phyloP scores from a whole-genome alignment of 2,888 invertebrate genomes.

The Pandemis heparana region DNA sequence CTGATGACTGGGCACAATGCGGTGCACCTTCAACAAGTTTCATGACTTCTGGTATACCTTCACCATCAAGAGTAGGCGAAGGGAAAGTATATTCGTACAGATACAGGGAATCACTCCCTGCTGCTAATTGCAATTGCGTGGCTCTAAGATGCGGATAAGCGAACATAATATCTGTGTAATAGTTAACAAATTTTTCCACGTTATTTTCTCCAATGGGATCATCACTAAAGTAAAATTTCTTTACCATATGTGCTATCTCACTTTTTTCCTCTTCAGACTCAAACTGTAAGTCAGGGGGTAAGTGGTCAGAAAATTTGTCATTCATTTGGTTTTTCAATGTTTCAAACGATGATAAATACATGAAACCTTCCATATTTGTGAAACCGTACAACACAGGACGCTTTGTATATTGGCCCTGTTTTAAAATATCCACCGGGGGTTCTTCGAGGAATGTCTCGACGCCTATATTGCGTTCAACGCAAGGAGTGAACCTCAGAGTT shows the following conservation, averaged over 20 bases:
- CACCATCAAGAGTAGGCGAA: slow-evolving; percentile 40
- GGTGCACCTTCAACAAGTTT: slow-evolving; percentile 56
- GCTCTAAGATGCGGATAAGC: slow-evolving; percentile 54
- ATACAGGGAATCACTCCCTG: slow-evolving; percentile 56
- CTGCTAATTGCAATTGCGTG: slow-evolving; percentile 52
- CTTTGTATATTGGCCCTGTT: slow-evolving; percentile 51
- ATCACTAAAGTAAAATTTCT: slow-evolving; percentile 63
- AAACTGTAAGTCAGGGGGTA: slow-evolving; percentile 64
- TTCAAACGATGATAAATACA: slow-evolving; percentile 49
- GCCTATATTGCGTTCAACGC: slow-evolving; percentile 25
- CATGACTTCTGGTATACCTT: slow-evolving; percentile 50
- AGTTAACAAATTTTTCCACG: slow-evolving; percentile 58
- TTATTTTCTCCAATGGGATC: slow-evolving; percentile 50
- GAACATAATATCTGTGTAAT: slow-evolving; percentile 65
- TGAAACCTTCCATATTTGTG: slow-evolving; percentile 57
- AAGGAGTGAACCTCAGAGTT: slow-evolving; percentile 17
- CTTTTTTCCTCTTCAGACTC: slow-evolving; percentile 54
- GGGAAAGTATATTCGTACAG: slow-evolving; percentile 61
- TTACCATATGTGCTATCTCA: slow-evolving; percentile 52
- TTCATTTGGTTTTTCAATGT: slow-evolving; percentile 60
- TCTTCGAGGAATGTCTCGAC: neutral
- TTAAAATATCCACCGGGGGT: slow-evolving; percentile 51
- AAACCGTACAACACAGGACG: slow-evolving; percentile 61
- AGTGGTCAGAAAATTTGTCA: slow-evolving; percentile 62
- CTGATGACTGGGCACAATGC: slow-evolving; percentile 55